phyloP scores from a whole-genome alignment of 1,140 invertebrate genomes.

The Sipha flava region DNA sequence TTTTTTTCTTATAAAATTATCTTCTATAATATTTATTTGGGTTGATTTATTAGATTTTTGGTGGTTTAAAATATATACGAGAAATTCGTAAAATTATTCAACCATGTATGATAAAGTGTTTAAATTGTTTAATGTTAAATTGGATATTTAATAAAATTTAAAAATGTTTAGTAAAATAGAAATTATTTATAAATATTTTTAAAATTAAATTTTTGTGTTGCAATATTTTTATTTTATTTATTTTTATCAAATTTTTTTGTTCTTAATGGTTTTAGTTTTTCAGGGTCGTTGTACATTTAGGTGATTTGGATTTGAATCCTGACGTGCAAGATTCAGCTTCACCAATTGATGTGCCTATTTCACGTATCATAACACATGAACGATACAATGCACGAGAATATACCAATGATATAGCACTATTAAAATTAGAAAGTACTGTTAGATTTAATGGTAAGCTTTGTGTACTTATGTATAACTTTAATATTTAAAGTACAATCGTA shows the following conservation, averaged over 20 bases:
- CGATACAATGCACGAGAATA: constrained; percentile 42
- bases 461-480: background rate
- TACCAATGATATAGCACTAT: constrained; percentile 48
- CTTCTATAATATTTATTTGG: too few species aligned
- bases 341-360: constrained; percentile 43
- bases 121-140: too few species aligned
- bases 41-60: too few species aligned
- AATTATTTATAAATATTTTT: too few species aligned
- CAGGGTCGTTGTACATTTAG: constrained; percentile 36
- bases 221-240: background rate
- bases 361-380: constrained; percentile 42
- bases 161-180: too few species aligned
- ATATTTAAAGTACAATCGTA: too few species aligned
- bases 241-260: background rate
- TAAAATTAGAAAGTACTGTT: constrained; percentile 44
- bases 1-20: too few species aligned
- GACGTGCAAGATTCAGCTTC: constrained; percentile 41
- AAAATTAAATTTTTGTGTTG: background rate
- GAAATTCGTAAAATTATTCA: too few species aligned
- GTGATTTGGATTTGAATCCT: constrained; percentile 44
- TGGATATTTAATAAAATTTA: too few species aligned
- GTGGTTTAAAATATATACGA: too few species aligned
- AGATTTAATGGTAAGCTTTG: constrained; percentile 39
- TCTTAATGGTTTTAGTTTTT: constrained; percentile 24
- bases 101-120: too few species aligned